phyloP scores from a whole-genome alignment of 2,888 invertebrate genomes.

The Opisthograptis luteolata region DNA sequence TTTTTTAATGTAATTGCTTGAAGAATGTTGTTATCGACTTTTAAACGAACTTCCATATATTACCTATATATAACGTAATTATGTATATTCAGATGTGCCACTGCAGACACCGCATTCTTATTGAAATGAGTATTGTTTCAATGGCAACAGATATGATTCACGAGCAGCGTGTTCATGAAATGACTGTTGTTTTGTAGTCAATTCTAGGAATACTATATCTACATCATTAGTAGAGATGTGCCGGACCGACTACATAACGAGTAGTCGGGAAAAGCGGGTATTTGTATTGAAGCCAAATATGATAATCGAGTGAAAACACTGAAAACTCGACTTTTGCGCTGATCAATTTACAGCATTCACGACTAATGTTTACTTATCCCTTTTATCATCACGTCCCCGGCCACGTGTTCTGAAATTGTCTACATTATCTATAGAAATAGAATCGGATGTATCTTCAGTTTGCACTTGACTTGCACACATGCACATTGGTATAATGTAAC shows the following conservation, averaged over 20 bases:
- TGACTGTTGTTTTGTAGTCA: constrained; percentile 1
- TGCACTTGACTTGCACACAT: constrained; percentile 15
- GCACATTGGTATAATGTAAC: constrained; percentile 2
- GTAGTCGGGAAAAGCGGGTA: too few relatives aligned
- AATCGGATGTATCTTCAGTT: constrained; percentile 7
- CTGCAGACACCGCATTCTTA: constrained; percentile 4
- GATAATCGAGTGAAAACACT: too few relatives aligned
- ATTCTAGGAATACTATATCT: constrained; percentile 17
- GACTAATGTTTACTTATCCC: background rate
- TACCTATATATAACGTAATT: background rate
- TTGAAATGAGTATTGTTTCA: constrained; percentile 11
- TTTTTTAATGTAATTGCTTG: too few relatives aligned
- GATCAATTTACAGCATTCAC: background rate
- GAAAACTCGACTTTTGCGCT: too few relatives aligned
- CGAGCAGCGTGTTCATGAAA: constrained; percentile 23
- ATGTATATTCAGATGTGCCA: constrained; percentile 11
- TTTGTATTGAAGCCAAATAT: too few relatives aligned
- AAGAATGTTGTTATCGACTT: too few relatives aligned
- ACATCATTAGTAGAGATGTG: too few relatives aligned
- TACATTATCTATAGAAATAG: constrained; percentile 9
- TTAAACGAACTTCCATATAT: background rate
- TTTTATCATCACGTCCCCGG: constrained; percentile 10
- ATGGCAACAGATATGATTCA: constrained; percentile 30
- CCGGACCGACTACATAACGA: too few relatives aligned
- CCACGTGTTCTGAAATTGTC: constrained; percentile 17